Base-by-base conservation (phyloP, 2,888 invertebrate genomes). In the Rhagonycha fulva region DNA sequence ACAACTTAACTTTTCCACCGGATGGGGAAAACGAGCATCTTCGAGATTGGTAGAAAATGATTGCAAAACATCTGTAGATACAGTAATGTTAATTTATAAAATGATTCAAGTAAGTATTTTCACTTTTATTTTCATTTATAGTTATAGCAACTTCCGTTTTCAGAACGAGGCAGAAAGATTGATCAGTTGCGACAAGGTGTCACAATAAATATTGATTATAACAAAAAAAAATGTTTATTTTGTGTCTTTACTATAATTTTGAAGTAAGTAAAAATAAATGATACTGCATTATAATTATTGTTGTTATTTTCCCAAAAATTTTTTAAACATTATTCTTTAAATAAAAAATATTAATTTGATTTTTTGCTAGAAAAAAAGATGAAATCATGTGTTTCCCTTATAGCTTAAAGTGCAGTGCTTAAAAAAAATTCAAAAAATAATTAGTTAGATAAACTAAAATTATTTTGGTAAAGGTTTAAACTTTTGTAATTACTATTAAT, bases 31-130 rank as follows among this genome's bases (percentile, higher is more conserved):
- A 80, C 81, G 87, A 30, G 73, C 83, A 11, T 76, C 79, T 60
- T 68, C 82, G 2, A 82, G 79, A 14, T 81, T 81, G 67, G 84
- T 84, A 67, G 82, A 85, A 60, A 84, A 84, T 73, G 88, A 87
- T 14, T 91, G 91, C 83, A 89, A 89, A 80, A 88, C 89, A 10
- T 88, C 89, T 14, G 89, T 91, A 79, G 91, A 91, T 77, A 87
- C 90, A 24, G 85, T 91, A 28, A 89, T 89, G 85, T 87, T 90
- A 66, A 89, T 91, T 79, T 91, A 91, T 81, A 91, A 91, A 87
- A 87, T 91, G 23, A 90, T 91, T 75, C 90, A 91, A 89, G 91
- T 91, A 83, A 82, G 62, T 63, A 67, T 67, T 24, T 19, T 10
- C 12, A n/a, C 2, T n/a, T 9, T n/a, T 47, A 7, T 47, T 47